These are phyloP conservation scores for Mergus octosetaceus DNA, from an alignment of 2,797 vertebrate species.

Conservation along the genomic window DNA sequence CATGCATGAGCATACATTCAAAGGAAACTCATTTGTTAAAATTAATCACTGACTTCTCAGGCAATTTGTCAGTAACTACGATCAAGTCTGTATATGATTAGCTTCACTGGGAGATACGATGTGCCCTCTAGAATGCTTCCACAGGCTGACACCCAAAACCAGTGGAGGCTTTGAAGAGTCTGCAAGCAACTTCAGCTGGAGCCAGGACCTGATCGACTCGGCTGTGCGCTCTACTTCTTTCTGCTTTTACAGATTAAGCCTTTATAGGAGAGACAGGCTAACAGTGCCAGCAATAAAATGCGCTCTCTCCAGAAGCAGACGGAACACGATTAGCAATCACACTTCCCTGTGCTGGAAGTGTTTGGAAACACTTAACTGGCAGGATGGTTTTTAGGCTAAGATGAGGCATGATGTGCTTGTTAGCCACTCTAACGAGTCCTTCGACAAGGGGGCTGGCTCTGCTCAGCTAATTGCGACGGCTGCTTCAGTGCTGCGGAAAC, in stretches of 20 bases:
- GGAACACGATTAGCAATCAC: background rate
- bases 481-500: slow-evolving; percentile 31
- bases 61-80: background rate
- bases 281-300: background rate
- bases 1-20: background rate
- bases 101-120: background rate
- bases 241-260: background rate
- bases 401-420: background rate
- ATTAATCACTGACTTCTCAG: slow-evolving; percentile 25
- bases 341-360: background rate
- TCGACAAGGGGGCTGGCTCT: background rate
- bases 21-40: slow-evolving; percentile 47
- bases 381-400: background rate
- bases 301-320: background rate
- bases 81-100: background rate
- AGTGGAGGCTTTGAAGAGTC: background rate
- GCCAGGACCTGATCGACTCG: background rate
- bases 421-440: background rate
- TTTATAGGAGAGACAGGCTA: background rate
- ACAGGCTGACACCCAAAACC: background rate
- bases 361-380: background rate
- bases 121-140: background rate
- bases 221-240: background rate
- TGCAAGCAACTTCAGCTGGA: background rate
- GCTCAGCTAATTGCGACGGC: background rate